Conservation (phyloP, 2,797 vertebrate genomes). For the Cyclopterus lumpus region DNA sequence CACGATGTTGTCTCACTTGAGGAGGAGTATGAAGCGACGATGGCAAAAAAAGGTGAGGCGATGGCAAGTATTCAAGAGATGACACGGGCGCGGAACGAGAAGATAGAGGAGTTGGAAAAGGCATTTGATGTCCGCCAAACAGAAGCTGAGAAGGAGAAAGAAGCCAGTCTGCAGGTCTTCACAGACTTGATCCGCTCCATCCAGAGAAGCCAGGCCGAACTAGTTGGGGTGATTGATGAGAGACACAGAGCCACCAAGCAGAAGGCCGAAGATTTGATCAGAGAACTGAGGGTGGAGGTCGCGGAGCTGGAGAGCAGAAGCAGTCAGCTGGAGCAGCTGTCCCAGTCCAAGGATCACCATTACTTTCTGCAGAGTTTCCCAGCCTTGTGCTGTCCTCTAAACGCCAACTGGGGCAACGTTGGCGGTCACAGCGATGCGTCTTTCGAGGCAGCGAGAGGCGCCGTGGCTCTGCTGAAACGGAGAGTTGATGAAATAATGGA, state of each 20-base stretch:
- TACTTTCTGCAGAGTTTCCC: conserved; percentile 49
- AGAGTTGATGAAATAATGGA: conserved; percentile 7
- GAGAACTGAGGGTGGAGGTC: conserved; percentile 46
- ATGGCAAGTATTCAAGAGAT: conserved; percentile 19
- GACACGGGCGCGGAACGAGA: conserved; percentile 1
- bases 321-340: conserved; percentile 47
- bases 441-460: background rate
- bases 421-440: background rate
- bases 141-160: conserved; percentile 22
- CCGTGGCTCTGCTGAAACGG: conserved; percentile 3
- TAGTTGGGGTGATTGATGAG: conserved; percentile 39
- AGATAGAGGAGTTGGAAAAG: conserved; percentile 29
- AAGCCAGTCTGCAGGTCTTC: conserved; percentile 28
- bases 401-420: background rate
- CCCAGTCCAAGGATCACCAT: conserved; percentile 44
- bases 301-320: conserved; percentile 35
- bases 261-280: conserved; percentile 35
- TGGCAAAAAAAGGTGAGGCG: conserved; percentile 6
- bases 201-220: conserved; percentile 37
- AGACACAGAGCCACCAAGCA: conserved; percentile 13
- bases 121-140: background rate
- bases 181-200: conserved; percentile 30
- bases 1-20: conserved; percentile 36
- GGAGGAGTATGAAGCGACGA: conserved; percentile 43
- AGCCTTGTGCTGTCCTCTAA: conserved; percentile 2